These are phyloP conservation scores for Epizoanthus rinbou DNA, from an alignment of 92 coral and sea anemone species.

Conservation along the genomic window DNA sequence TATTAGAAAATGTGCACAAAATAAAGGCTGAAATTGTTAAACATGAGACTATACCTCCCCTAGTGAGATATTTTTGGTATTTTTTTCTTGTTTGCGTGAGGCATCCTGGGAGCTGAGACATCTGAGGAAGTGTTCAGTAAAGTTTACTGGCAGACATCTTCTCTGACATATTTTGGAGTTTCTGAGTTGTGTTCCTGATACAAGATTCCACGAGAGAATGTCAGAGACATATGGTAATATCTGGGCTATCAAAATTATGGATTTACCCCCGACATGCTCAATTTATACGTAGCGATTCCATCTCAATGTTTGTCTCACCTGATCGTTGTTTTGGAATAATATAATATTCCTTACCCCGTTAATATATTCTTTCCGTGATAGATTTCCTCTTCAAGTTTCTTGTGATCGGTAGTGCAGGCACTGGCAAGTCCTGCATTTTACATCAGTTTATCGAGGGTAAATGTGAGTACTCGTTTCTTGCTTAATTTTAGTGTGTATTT, in stretches of 20 bases:
- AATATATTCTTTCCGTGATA: slow-evolving; percentile 44
- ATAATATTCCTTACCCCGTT: slow-evolving; percentile 8
- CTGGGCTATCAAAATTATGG: neutral
- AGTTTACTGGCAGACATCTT: slow-evolving; percentile 37
- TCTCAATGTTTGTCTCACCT: slow-evolving; percentile 11
- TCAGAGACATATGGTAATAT: slow-evolving; percentile 96
- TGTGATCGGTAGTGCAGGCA: slow-evolving; percentile 99
- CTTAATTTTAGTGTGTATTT: neutral
- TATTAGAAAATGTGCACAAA: neutral
- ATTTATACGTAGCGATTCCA: neutral
- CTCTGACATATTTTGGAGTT: slow-evolving; percentile 1
- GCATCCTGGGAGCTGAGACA: slow-evolving; percentile 37
- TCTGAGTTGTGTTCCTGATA: slow-evolving; percentile 4
- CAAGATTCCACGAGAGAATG: slow-evolving; percentile 55
- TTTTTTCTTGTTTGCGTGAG: slow-evolving; percentile 26
- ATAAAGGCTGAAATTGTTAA: neutral
- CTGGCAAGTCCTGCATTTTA: slow-evolving; percentile 96
- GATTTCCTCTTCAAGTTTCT: slow-evolving; percentile 99
- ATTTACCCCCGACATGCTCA: neutral
- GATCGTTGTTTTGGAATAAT: slow-evolving; percentile 21
- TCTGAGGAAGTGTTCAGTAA: slow-evolving; percentile 13
- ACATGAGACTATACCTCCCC: neutral
- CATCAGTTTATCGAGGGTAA: slow-evolving; percentile 99
- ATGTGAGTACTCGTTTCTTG: slow-evolving; percentile 70
- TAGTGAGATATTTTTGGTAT: neutral